These are phyloP conservation scores for Poeciliopsis turrubarensis DNA, from an alignment of 2,113 vertebrate genomes.

Conservation along the genomic window DNA sequence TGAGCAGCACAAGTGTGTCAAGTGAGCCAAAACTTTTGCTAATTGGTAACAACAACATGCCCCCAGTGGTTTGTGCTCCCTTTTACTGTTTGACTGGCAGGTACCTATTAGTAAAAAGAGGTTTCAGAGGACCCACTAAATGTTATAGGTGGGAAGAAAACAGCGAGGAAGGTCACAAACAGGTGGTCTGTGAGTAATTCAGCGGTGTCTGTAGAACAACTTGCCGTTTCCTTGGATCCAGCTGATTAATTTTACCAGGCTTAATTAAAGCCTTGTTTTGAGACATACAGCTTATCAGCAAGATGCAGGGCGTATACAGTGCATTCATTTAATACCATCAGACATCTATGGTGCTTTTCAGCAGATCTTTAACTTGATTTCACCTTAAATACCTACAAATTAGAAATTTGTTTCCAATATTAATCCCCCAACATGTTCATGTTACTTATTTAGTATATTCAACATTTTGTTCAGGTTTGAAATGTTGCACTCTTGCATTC, in stretches of 20 bases:
- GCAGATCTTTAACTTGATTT: not conserved
- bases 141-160: conserved; percentile 8
- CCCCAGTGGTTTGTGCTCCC: not conserved
- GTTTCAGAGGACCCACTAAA: not conserved
- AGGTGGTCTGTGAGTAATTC: conserved; percentile 21
- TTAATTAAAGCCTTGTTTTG: conserved; percentile 8
- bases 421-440: not conserved
- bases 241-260: conserved; percentile 17
- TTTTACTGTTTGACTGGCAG: conserved; percentile 16
- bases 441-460: no score
- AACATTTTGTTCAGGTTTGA: not conserved
- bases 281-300: not conserved
- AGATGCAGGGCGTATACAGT: not conserved
- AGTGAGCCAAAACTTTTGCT: not conserved
- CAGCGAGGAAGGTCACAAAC: not conserved
- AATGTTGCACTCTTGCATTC: not conserved
- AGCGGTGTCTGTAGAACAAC: not conserved
- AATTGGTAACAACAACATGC: conserved; percentile 14
- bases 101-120: conserved; percentile 14
- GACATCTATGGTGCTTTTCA: not conserved
- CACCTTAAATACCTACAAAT: no score
- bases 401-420: not conserved
- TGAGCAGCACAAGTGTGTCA: conserved; percentile 8
- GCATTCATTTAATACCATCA: not conserved
- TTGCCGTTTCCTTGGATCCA: conserved; percentile 17